Evolutionary conservation across 2,797 vertebrate genomes (phyloP).

Genomic region (Labeo calbasu): DNA sequence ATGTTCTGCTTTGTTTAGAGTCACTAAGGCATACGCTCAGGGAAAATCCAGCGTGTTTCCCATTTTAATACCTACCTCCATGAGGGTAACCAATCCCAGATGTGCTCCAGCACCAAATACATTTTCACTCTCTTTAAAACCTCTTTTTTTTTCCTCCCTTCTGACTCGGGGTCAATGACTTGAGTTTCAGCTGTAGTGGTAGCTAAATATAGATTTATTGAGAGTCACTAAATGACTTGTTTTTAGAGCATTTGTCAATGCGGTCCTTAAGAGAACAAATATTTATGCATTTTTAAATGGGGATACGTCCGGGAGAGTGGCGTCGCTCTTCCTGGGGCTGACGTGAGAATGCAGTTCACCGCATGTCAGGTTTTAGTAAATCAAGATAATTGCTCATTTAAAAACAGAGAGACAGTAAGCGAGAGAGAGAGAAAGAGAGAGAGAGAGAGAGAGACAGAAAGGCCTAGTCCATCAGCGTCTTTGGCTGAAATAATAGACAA

Average conservation of each 20-base stretch:
- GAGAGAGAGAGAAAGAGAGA: background rate
- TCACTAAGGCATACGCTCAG: slow-evolving; percentile 65
- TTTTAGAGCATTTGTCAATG: slow-evolving; percentile 64
- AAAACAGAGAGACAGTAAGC: slow-evolving; percentile 44
- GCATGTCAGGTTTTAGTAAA: slow-evolving; percentile 58
- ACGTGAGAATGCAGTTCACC: slow-evolving; percentile 41
- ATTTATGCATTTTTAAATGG: slow-evolving; percentile 61
- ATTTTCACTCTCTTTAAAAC: slow-evolving; percentile 66
- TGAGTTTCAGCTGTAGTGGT: slow-evolving; percentile 54
- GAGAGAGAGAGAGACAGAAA: background rate
- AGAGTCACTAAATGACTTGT: slow-evolving; percentile 62
- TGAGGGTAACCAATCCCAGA: slow-evolving; percentile 70
- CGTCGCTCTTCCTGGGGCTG: slow-evolving; percentile 48
- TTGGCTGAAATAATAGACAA: slow-evolving; percentile 40
- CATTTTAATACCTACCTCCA: slow-evolving; percentile 71
- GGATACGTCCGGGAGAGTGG: slow-evolving; percentile 52
- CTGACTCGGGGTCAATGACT: slow-evolving; percentile 61
- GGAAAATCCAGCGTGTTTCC: slow-evolving; percentile 68
- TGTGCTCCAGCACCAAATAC: slow-evolving; percentile 65
- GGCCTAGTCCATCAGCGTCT: slow-evolving; percentile 38
- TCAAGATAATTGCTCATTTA: slow-evolving; percentile 52
- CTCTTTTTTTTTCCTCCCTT: slow-evolving; percentile 42
- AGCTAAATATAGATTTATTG: slow-evolving; percentile 64
- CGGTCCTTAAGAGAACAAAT: slow-evolving; percentile 60
- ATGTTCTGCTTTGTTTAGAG: slow-evolving; percentile 70